phyloP scores from a whole-genome alignment of 1,140 invertebrate genomes.

The Drosophila yakuba region DNA sequence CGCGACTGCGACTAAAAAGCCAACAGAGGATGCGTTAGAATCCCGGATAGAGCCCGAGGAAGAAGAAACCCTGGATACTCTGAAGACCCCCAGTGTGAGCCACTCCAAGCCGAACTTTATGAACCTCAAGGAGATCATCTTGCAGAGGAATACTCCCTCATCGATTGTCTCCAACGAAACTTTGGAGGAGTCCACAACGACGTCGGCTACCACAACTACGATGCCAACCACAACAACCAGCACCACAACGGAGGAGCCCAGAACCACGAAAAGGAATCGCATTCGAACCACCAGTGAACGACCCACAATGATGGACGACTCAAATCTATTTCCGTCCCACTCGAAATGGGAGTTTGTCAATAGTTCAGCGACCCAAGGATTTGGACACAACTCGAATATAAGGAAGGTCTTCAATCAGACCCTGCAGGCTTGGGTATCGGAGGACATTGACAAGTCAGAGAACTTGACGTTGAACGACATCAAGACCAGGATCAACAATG shows the following conservation, averaged over 20 bases:
- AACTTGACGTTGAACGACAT: slow-evolving; percentile 72
- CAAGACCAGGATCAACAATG: slow-evolving; percentile 81
- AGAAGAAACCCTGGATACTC: slow-evolving; percentile 19
- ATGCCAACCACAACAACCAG: slow-evolving; percentile 24
- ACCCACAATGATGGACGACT: slow-evolving; percentile 78
- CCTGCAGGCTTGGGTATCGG: slow-evolving; percentile 81
- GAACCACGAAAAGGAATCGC: slow-evolving; percentile 50
- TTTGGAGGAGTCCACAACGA: neutral
- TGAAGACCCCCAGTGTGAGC: neutral
- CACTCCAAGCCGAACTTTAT: slow-evolving; percentile 70
- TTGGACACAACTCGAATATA: slow-evolving; percentile 68
- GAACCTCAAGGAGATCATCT: slow-evolving; percentile 79
- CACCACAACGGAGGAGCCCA: slow-evolving; percentile 29
- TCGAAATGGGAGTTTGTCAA: slow-evolving; percentile 84
- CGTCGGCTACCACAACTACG: slow-evolving; percentile 7
- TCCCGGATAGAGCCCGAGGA: slow-evolving; percentile 67
- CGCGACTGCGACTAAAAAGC: slow-evolving; percentile 27
- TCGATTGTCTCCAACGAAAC: slow-evolving; percentile 28
- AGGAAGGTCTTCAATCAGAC: slow-evolving; percentile 82
- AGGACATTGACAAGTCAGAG: slow-evolving; percentile 76
- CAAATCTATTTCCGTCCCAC: slow-evolving; percentile 79
- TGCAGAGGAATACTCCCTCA: slow-evolving; percentile 62
- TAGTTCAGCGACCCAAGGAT: slow-evolving; percentile 60
- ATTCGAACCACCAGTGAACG: slow-evolving; percentile 55
- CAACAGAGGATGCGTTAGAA: slow-evolving; percentile 44